Conservation (phyloP, 2,113 vertebrate genomes). For the Rhodinocichla rosea region DNA sequence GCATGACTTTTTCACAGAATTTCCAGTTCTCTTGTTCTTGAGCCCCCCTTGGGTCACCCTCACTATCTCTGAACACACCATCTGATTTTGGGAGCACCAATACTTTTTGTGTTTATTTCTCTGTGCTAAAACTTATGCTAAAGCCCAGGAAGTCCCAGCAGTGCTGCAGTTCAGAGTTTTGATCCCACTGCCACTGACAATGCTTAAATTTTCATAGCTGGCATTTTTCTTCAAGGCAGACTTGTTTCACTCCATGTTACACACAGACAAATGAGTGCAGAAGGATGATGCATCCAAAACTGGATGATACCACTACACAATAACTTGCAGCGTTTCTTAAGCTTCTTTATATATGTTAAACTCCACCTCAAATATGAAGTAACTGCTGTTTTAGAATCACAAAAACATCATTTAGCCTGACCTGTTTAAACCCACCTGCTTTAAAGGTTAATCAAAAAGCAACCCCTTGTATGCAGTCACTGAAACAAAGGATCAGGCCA, state of each 20-base stretch:
- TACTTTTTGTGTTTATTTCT: not conserved
- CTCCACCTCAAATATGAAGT: not conserved
- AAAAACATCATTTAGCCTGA: not conserved
- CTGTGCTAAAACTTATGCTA: not conserved
- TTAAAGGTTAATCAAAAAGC: not conserved
- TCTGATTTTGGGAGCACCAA: not conserved
- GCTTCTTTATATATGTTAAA: not conserved
- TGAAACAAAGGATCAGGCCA: not conserved
- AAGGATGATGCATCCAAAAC: not conserved
- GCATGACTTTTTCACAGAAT: not conserved
- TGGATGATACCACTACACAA: not conserved
- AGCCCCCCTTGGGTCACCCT: fast-evolving
- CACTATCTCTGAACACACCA: not conserved
- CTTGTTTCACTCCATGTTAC: not conserved
- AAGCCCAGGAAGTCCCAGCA: not conserved
- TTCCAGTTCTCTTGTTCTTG: not conserved
- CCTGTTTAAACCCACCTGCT: not conserved
- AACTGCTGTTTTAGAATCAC: not conserved
- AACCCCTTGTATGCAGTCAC: not conserved
- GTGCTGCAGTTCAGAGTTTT: not conserved
- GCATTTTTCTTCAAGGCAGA: not conserved
- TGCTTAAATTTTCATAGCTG: not conserved
- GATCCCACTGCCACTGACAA: not conserved
- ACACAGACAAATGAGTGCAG: not conserved
- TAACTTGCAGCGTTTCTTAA: not conserved